Evolutionary conservation across 92 coral and sea anemone genomes (phyloP), one percentile per base, ranked within the genome.

Genomic region (Diadumene lineata): DNA sequence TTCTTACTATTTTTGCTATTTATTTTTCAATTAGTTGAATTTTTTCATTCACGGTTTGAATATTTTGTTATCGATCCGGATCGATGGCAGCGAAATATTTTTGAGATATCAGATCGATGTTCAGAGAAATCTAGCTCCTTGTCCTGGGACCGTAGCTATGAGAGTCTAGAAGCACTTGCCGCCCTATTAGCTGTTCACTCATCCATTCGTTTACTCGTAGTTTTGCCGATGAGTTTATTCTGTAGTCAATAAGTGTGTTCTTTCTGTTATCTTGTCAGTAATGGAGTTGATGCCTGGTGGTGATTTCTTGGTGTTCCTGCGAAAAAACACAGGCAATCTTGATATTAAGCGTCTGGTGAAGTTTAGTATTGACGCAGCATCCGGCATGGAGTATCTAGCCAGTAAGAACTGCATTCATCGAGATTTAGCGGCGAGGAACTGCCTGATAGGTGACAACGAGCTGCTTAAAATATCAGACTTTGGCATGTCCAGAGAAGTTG

Each of bases 231-330:
- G 48, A 4, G 48, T 38, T 38, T 38, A 13, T 38, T 38, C 13
- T 6, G 6, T 38, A 4, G 48, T n/a, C 43, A 13, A 32, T 15
- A 58, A n/a, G 22, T 15, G 10, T 10, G 22, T 31, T 32, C 19
- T 51, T 33, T 18, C 27, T 33, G 31, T 70, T 22, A 13, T 25
- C 1, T 31, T 26, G 18, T 1, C 82, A 94, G 98, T 94, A 0
- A 94, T 94, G 98, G 98, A 94, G 53, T 77, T 94, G 21, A 94
- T 94, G 98, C 86, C 84, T 15, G 97, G 98, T 7, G 98, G 98
- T 17, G 98, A 94, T 73, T 94, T 88, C 77, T 85, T 94, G 23
- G 65, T 90, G 0, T 88, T 78, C 62, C 86, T 94, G 2, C 94
- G 98, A 0, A 87, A 91, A 21, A 44, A 50, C 21, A 91, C 85